Percentiles rank a stretch among this genome's conserved stretches.
These are phyloP conservation scores for Eucriotettix oculatus DNA, from an alignment of 2,888 invertebrate species.

Conservation along the genomic window DNA sequence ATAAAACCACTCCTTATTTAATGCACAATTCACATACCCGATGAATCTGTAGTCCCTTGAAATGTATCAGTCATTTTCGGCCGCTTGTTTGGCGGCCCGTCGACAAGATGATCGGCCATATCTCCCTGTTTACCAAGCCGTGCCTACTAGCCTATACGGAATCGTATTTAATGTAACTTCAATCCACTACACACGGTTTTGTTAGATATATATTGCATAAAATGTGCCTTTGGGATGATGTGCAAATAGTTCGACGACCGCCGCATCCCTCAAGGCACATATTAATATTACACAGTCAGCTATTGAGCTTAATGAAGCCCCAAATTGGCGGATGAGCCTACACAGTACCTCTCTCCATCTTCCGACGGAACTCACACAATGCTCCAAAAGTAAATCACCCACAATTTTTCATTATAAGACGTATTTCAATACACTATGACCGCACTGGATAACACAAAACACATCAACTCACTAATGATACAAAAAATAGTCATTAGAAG, in stretches of 20 bases:
- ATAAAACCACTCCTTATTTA: too few relatives aligned
- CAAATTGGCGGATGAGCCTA: conserved; percentile 29
- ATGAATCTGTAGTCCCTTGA: conserved; percentile 63
- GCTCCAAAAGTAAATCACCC: conserved; percentile 26
- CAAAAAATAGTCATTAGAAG: conserved; percentile 21
- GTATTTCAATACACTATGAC: conserved; percentile 27
- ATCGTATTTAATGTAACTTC: conserved; percentile 27
- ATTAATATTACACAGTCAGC: conserved; percentile 50
- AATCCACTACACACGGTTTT: conserved; percentile 29
- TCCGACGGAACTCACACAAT: conserved; percentile 55
- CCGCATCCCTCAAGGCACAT: conserved; percentile 62
- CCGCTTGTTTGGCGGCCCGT: conserved; percentile 93
- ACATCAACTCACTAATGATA: conserved; percentile 15
- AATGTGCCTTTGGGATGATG: conserved; percentile 23
- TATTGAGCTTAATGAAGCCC: conserved; percentile 67
- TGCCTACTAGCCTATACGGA: conserved; percentile 16
- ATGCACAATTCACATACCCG: conserved; percentile 40
- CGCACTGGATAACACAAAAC: conserved; percentile 15
- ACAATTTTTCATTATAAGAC: conserved; percentile 16
- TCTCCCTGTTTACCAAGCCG: conserved; percentile 43
- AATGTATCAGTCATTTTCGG: conserved; percentile 74
- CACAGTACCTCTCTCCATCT: conserved; percentile 53
- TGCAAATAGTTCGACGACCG: conserved; percentile 50
- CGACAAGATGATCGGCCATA: conserved; percentile 89
- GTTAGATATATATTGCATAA: conserved; percentile 22